Conservation (phyloP, 1,140 invertebrate genomes). For the Coptotermes formosanus region DNA sequence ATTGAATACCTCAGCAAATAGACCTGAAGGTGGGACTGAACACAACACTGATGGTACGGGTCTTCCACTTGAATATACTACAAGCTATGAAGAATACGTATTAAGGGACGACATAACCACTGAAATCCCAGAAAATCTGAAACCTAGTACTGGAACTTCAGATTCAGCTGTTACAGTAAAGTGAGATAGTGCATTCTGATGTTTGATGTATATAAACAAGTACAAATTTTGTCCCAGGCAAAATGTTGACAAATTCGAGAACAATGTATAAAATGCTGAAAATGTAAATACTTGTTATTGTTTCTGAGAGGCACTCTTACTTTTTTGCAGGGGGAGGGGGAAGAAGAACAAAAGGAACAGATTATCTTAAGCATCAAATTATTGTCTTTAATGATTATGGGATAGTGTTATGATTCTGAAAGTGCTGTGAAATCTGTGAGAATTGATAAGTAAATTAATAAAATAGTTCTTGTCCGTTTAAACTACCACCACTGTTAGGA, state of each 20-base stretch:
- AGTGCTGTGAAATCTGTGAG: no score
- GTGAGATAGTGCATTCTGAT: background rate
- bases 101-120: background rate
- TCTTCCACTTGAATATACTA: background rate
- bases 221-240: background rate
- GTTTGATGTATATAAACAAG: background rate
- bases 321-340: no score
- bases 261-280: background rate
- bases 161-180: background rate
- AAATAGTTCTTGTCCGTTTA: no score
- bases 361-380: no score
- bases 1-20: background rate
- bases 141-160: background rate
- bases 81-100: background rate
- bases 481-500: no score
- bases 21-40: background rate
- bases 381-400: no score
- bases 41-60: background rate
- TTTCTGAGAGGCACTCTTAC: no score
- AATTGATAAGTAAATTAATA: no score
- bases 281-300: background rate
- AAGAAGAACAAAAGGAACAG: no score
- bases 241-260: background rate
- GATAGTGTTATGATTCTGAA: no score
- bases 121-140: background rate